Conservation (phyloP, 2,113 vertebrate species). For the crab-eating macaque (Macaca fascicularis) region T2T-MFA8v1.1 NC_088385.1:64726001-64726500, state of each 20-base stretch:
- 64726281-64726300: neutral
- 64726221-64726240: neutral
- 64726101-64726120: neutral
- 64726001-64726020: neutral
- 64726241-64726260: neutral
- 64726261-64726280: neutral
- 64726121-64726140: neutral
- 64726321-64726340: neutral
- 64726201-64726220: neutral
- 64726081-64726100: neutral
- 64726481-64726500: accelerated
- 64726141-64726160: neutral
- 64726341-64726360: neutral
- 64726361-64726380: neutral
- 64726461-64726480: too few relatives aligned
- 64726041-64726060: neutral
- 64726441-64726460: neutral
- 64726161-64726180: neutral
- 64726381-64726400: neutral
- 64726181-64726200: neutral
- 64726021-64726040: neutral
- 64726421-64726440: neutral
- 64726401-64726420: neutral
- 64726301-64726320: neutral
- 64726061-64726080: neutral